Evolutionary conservation across 2,797 vertebrate species (phyloP).

Genomic region (Rhabdophis nuchalis): DNA sequence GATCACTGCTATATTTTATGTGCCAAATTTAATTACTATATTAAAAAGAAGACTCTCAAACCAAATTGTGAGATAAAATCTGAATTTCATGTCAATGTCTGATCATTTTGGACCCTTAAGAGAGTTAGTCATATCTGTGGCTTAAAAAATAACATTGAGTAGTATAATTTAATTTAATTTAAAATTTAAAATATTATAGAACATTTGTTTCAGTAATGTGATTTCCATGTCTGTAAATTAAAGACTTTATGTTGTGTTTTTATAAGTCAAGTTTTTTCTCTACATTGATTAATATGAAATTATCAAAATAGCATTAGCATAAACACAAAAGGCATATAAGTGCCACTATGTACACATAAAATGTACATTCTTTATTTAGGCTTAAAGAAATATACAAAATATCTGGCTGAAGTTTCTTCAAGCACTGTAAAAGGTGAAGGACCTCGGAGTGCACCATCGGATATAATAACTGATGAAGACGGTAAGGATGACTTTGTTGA

Average conservation of each 20-base stretch:
- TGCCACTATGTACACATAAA: not conserved
- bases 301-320: not conserved
- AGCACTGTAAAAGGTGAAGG: constrained; percentile 73
- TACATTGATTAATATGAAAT: not conserved
- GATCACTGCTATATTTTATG: not conserved
- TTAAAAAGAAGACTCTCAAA: not conserved
- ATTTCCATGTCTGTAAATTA: not conserved
- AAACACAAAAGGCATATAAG: not conserved
- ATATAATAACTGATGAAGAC: constrained; percentile 73
- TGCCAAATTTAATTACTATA: not conserved
- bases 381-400: constrained; percentile 73
- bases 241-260: not conserved
- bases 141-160: not conserved
- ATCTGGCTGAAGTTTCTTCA: constrained; percentile 70
- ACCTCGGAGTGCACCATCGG: constrained; percentile 61
- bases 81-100: not conserved
- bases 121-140: not conserved
- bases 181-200: not conserved
- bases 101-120: not conserved
- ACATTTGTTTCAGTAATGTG: not conserved
- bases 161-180: not conserved
- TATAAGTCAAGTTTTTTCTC: not conserved
- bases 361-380: constrained; percentile 59
- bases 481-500: constrained; percentile 60
- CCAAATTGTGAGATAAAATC: not conserved